phyloP scores from a whole-genome alignment of 2,888 invertebrate species.

The Hirudinaria manillensis region DNA sequence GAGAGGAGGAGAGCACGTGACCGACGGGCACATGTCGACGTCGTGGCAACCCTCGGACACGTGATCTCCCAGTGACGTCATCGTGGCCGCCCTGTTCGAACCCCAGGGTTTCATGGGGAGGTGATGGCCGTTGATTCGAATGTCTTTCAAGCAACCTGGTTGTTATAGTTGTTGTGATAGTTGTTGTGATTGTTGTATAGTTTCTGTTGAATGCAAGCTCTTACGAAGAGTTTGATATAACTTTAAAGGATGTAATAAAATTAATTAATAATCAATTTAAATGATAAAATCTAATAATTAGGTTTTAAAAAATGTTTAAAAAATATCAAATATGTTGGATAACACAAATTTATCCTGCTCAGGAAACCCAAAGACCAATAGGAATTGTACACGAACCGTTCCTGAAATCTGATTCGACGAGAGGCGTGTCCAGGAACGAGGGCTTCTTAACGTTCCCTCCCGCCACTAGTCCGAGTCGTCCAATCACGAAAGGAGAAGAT shows the following conservation, averaged over 20 bases:
- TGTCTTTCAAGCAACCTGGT: constrained; percentile 66
- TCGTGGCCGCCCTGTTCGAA: constrained; percentile 39
- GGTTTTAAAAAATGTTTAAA: too few species aligned
- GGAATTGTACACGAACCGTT: constrained; percentile 34
- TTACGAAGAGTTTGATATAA: too few species aligned
- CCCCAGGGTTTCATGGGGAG: constrained; percentile 64
- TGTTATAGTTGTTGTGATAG: not conserved
- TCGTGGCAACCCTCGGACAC: constrained; percentile 39
- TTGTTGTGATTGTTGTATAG: not conserved
- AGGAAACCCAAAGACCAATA: not conserved
- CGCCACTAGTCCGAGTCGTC: constrained; percentile 26
- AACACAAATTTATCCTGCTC: not conserved
- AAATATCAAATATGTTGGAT: too few species aligned
- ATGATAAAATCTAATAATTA: too few species aligned
- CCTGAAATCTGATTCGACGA: constrained; percentile 38
- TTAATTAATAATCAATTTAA: too few species aligned
- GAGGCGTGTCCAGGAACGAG: constrained; percentile 33
- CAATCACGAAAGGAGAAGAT: constrained; percentile 8
- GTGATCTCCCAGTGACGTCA: constrained; percentile 36
- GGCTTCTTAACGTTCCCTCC: constrained; percentile 39
- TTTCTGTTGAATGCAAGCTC: not conserved
- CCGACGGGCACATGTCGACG: constrained; percentile 32
- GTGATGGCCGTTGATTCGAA: constrained; percentile 85
- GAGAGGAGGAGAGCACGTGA: constrained; percentile 59
- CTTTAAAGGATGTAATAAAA: too few species aligned